A percentile compares a stretch with the other conserved stretches of the same genome.
These are phyloP conservation scores for Cyprinodon tularosa DNA, from an alignment of 2,113 vertebrate species.

Conservation along the genomic window DNA sequence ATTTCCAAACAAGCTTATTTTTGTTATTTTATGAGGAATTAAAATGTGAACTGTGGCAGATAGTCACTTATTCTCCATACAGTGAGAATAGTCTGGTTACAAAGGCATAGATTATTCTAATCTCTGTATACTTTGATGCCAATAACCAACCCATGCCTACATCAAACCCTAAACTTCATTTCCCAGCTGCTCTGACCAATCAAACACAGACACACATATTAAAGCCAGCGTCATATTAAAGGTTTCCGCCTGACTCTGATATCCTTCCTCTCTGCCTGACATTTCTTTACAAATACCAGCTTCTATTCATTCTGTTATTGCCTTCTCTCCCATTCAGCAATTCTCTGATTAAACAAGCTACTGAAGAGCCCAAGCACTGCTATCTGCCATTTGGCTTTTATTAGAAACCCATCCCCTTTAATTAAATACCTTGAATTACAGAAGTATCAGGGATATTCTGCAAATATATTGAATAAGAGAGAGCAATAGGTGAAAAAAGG, in stretches of 20 bases:
- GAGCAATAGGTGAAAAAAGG: conserved; percentile 60
- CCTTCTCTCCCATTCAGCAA: conserved; percentile 66
- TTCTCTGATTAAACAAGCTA: conserved; percentile 73
- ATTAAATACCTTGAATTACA: conserved; percentile 74
- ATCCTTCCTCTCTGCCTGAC: conserved; percentile 66
- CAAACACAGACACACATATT: conserved; percentile 56
- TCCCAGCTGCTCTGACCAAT: conserved; percentile 29
- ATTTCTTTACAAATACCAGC: conserved; percentile 81
- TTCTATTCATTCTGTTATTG: conserved; percentile 76
- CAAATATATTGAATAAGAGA: conserved; percentile 65
- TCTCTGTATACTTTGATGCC: background rate
- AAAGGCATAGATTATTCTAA: background rate
- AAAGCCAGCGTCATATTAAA: conserved; percentile 57
- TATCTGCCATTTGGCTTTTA: conserved; percentile 79
- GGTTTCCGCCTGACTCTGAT: conserved; percentile 63
- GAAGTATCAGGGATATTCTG: conserved; percentile 68
- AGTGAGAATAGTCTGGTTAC: background rate
- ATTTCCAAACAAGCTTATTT: background rate
- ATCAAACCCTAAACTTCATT: conserved; percentile 14
- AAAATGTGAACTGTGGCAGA: background rate
- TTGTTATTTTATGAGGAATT: background rate
- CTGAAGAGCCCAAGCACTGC: conserved; percentile 59
- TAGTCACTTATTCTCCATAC: background rate
- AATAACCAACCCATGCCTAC: background rate
- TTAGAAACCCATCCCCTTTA: conserved; percentile 72